Percentiles rank a stretch among this genome's conserved stretches.
These are phyloP conservation scores for Mythimna vitellina DNA, from an alignment of 2,888 invertebrate species.

Conservation along the genomic window DNA sequence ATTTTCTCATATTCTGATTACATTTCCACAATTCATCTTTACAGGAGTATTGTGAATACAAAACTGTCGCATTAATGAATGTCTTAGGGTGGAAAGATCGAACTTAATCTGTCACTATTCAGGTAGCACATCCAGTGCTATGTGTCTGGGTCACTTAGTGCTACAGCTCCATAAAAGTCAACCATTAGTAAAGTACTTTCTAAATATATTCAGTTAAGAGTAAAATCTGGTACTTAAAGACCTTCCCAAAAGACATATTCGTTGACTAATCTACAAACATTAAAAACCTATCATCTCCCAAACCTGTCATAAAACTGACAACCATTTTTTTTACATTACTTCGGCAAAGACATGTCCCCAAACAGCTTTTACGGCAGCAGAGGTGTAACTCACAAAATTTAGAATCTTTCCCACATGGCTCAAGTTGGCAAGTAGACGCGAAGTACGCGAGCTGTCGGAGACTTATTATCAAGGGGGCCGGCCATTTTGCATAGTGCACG, in stretches of 20 bases:
- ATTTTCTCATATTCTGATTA: not conserved
- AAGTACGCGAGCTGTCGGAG: slow-evolving; percentile 42
- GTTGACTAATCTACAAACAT: slow-evolving; percentile 6
- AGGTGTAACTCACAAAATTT: slow-evolving; percentile 52
- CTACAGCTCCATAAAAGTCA: slow-evolving; percentile 7
- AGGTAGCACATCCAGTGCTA: not conserved
- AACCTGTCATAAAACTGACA: slow-evolving; percentile 28
- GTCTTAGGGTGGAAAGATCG: not conserved
- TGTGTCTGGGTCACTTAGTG: not conserved
- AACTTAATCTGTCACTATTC: not conserved
- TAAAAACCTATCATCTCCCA: slow-evolving; percentile 30
- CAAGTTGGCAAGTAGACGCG: slow-evolving; percentile 50
- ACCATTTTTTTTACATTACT: slow-evolving; percentile 28
- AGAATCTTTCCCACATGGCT: slow-evolving; percentile 46
- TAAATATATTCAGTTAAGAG: not conserved
- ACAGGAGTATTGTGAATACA: too few relatives aligned
- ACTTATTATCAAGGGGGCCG: slow-evolving; percentile 47
- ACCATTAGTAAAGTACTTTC: slow-evolving; percentile 3
- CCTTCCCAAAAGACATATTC: not conserved
- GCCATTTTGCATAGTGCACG: slow-evolving; percentile 62
- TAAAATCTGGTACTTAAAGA: not conserved
- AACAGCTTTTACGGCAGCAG: slow-evolving; percentile 32
- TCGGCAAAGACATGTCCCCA: slow-evolving; percentile 38
- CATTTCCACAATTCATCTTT: not conserved
- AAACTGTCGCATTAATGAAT: not conserved